Evolutionary conservation across 1,140 invertebrate genomes (phyloP).

Genomic region (Drosophila prosaltans): DNA sequence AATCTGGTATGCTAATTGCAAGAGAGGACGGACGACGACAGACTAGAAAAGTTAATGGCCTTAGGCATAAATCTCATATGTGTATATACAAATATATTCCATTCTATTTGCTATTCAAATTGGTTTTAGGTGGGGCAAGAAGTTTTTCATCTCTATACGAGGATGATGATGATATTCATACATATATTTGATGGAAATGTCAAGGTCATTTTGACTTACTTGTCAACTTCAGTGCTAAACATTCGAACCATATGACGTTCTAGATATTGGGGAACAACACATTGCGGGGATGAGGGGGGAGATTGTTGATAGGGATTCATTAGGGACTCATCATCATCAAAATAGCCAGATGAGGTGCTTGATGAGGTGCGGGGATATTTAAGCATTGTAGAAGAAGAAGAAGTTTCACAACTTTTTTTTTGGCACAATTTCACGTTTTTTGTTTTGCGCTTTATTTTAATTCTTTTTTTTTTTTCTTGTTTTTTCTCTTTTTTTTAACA

Average conservation of each 20-base stretch:
- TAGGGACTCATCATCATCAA: conserved; percentile 74
- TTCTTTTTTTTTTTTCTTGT: too few relatives aligned
- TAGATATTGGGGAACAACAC: conserved; percentile 71
- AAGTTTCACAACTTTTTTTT: conserved; percentile 17
- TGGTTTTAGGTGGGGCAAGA: background rate
- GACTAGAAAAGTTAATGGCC: conserved; percentile 19
- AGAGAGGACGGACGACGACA: conserved; percentile 12
- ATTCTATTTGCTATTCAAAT: conserved; percentile 6
- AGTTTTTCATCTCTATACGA: conserved; percentile 1
- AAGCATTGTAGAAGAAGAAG: conserved; percentile 51
- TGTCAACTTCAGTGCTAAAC: conserved; percentile 78
- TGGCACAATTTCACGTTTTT: conserved; percentile 23
- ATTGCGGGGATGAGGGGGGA: conserved; percentile 67
- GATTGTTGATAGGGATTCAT: conserved; percentile 77
- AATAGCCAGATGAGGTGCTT: conserved; percentile 75
- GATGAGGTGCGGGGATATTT: conserved; percentile 81
- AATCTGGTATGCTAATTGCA: conserved; percentile 6
- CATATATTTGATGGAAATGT: background rate
- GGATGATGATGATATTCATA: background rate
- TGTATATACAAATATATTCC: background rate
- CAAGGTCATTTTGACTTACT: conserved; percentile 60
- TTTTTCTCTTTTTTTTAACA: conserved; percentile 27
- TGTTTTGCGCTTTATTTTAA: conserved; percentile 23
- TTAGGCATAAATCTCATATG: conserved; percentile 38
- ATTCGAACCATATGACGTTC: conserved; percentile 80